A percentile compares a stretch with the other conserved stretches of the same genome.
These are phyloP conservation scores for Petrocephalus zakoni DNA, from an alignment of 2,113 vertebrate species.

Conservation along the genomic window DNA sequence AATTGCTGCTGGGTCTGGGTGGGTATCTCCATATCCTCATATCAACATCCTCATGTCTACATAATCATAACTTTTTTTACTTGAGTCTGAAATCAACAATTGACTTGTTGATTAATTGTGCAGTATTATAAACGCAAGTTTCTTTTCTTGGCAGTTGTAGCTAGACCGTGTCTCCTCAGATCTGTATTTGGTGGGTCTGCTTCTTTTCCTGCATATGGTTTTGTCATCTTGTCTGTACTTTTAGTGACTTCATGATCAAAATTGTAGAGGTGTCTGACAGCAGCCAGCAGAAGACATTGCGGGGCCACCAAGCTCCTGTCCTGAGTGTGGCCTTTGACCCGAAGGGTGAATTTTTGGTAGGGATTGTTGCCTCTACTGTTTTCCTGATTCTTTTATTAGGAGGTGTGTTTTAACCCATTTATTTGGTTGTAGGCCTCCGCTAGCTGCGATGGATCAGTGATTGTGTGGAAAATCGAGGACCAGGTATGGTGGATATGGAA, in stretches of 20 bases:
- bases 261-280: constrained; percentile 85
- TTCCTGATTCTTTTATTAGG: neutral
- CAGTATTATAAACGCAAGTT: neutral
- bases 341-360: constrained; percentile 80
- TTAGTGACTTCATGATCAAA: constrained; percentile 91
- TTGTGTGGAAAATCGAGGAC: constrained; percentile 81
- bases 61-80: neutral
- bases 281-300: constrained; percentile 86
- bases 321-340: constrained; percentile 90
- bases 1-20: constrained; percentile 90
- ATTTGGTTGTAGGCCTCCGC: constrained; percentile 71
- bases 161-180: neutral
- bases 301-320: constrained; percentile 86
- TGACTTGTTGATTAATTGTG: too few species aligned
- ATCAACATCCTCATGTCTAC: neutral
- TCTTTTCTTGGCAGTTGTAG: neutral
- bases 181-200: neutral
- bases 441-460: constrained; percentile 88
- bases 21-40: constrained; percentile 1
- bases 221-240: constrained; percentile 21
- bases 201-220: neutral
- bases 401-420: neutral
- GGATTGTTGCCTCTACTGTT: constrained; percentile 14
- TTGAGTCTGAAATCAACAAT: neutral
- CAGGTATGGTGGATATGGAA: constrained; percentile 64